These are phyloP conservation scores for Acanthosepion esculentum DNA, from an alignment of 2,888 invertebrate species.

Conservation along the genomic window DNA sequence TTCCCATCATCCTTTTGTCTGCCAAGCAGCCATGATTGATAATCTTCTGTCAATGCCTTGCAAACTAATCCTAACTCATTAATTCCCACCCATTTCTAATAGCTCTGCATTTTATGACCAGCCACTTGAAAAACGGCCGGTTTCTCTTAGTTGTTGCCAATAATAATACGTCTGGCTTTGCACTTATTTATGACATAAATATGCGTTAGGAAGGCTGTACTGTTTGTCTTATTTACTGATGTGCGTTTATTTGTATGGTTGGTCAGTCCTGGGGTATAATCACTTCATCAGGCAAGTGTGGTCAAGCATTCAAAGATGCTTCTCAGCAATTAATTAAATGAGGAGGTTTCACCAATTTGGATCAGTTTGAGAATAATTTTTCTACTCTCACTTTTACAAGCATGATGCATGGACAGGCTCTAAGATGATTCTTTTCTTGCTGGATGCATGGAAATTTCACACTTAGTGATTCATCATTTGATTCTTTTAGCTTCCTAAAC, in stretches of 20 bases:
- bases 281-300: background rate
- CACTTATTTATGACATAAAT: background rate
- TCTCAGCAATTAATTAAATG: background rate
- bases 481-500: no score
- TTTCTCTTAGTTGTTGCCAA: background rate
- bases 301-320: background rate
- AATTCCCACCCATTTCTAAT: conserved; percentile 8
- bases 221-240: background rate
- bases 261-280: background rate
- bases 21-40: background rate
- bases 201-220: background rate
- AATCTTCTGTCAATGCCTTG: background rate
- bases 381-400: no score
- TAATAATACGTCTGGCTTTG: background rate
- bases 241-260: background rate
- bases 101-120: conserved; percentile 33
- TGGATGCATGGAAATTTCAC: no score
- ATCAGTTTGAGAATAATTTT: no score
- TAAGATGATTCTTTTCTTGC: no score
- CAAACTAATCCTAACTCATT: background rate
- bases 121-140: background rate
- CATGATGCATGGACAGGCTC: no score
- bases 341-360: background rate
- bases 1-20: background rate
- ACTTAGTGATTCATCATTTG: no score